Evolutionary conservation across 2,888 invertebrate genomes (phyloP).

Genomic region (Yponomeuta malinellus): DNA sequence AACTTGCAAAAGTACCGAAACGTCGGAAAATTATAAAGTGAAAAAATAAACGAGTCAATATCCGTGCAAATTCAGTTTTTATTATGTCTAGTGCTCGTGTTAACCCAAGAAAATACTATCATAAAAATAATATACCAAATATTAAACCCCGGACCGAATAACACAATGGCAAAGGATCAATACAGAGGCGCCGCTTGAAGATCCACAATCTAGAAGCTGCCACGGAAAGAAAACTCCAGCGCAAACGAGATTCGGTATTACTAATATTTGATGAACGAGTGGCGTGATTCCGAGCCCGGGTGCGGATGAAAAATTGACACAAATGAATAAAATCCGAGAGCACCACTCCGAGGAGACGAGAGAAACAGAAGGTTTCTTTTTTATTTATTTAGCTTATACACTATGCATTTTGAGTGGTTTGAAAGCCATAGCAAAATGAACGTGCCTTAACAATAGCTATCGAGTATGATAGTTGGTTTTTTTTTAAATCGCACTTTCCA

Average conservation of each 20-base stretch:
- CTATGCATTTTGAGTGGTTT: too few relatives aligned
- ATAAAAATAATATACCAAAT: neutral
- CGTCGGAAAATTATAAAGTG: too few relatives aligned
- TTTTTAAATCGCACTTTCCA: too few relatives aligned
- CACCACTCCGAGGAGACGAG: slow-evolving; percentile 10
- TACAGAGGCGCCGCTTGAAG: neutral
- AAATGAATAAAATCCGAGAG: slow-evolving; percentile 34
- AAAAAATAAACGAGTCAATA: too few relatives aligned
- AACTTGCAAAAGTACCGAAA: too few relatives aligned
- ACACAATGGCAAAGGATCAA: neutral
- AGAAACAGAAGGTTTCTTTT: neutral
- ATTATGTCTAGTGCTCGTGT: too few relatives aligned
- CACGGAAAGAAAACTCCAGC: neutral
- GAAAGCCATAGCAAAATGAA: too few relatives aligned
- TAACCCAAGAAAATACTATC: neutral
- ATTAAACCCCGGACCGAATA: neutral
- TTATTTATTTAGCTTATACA: too few relatives aligned
- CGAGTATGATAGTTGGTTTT: too few relatives aligned
- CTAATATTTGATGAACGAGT: slow-evolving; percentile 33
- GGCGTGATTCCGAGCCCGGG: slow-evolving; percentile 26
- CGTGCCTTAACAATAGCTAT: too few relatives aligned
- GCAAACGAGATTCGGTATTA: slow-evolving; percentile 25
- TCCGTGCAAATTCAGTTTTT: too few relatives aligned
- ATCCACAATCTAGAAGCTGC: neutral
- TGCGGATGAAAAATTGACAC: slow-evolving; percentile 36